Evolutionary conservation across 2,113 vertebrate genomes (phyloP).

Genomic region (Phaethon lepturus): DNA sequence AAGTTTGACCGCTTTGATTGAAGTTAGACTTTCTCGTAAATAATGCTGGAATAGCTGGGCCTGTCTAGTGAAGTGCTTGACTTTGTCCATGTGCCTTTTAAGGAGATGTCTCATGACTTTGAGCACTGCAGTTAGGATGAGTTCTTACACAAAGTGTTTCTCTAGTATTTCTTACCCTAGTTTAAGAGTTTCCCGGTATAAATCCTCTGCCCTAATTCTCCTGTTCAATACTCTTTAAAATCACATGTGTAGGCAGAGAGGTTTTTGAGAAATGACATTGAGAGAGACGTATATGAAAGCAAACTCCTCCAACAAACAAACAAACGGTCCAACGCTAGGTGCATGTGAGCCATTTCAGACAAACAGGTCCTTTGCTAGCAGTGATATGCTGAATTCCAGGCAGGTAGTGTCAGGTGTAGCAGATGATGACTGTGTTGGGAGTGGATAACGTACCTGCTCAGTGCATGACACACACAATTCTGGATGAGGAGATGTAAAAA

Average conservation of each 20-base stretch:
- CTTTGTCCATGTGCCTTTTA: not conserved
- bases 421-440: not conserved
- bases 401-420: not conserved
- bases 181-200: not conserved
- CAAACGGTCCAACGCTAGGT: fast-evolving
- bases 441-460: not conserved
- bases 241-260: not conserved
- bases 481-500: not conserved
- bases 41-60: not conserved
- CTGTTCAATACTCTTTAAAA: not conserved
- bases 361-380: not conserved
- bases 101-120: not conserved
- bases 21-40: not conserved
- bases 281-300: not conserved
- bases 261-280: not conserved
- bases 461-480: not conserved
- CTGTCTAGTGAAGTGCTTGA: not conserved
- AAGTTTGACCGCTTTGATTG: not conserved
- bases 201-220: not conserved
- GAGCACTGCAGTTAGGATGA: not conserved
- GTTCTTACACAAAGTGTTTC: not conserved
- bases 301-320: not conserved
- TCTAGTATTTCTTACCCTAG: not conserved
- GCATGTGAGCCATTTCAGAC: not conserved
- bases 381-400: not conserved